phyloP scores from a whole-genome alignment of 2,113 vertebrate genomes.

The Hippocampus comes region DNA sequence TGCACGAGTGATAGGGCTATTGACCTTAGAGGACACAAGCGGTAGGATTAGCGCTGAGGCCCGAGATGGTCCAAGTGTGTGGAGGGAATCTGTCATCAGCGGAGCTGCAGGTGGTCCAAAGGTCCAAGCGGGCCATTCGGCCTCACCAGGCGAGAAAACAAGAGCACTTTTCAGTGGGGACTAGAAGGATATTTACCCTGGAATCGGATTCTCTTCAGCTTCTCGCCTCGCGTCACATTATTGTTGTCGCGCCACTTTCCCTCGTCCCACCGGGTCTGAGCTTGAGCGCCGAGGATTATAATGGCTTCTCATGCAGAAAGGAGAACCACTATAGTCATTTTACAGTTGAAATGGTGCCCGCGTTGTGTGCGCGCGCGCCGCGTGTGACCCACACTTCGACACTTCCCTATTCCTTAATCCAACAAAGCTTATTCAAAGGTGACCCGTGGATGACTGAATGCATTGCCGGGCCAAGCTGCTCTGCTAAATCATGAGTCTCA shows the following conservation, averaged over 20 bases:
- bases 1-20: constrained; percentile 59
- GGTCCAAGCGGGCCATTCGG: constrained; percentile 42
- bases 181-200: constrained; percentile 48
- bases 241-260: constrained; percentile 42
- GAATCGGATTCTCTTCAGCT: constrained; percentile 58
- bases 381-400: constrained; percentile 5
- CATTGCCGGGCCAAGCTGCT: constrained; percentile 40
- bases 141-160: constrained; percentile 54
- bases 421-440: constrained; percentile 56
- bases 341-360: constrained; percentile 44
- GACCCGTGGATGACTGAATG: constrained; percentile 49
- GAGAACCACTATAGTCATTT: constrained; percentile 39
- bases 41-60: constrained; percentile 58
- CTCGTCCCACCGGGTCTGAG: constrained; percentile 43
- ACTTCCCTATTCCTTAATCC: constrained; percentile 15
- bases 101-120: constrained; percentile 62
- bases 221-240: constrained; percentile 46
- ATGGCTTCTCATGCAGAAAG: constrained; percentile 28
- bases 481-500: constrained; percentile 62
- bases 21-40: constrained; percentile 48
- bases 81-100: constrained; percentile 65
- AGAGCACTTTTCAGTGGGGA: constrained; percentile 49
- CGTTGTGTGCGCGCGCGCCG: neutral
- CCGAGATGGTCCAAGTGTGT: constrained; percentile 41
- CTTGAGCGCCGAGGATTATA: constrained; percentile 35